phyloP scores from a whole-genome alignment of 2,888 invertebrate species.

The Drosophila paramelanica region DNA sequence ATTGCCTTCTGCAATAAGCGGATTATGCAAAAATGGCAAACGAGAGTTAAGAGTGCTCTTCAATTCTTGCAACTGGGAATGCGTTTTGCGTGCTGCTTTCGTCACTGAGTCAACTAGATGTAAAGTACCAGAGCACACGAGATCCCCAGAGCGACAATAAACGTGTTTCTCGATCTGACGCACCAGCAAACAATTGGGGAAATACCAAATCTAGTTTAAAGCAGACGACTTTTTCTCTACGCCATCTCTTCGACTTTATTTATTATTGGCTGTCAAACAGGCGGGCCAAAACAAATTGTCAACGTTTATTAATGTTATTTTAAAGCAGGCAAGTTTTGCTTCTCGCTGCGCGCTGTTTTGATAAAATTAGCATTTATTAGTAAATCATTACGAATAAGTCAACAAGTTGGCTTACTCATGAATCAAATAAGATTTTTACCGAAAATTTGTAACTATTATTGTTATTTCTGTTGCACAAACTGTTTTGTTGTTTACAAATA shows the following conservation, averaged over 20 bases:
- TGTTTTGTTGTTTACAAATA: no score
- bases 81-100: neutral
- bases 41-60: conserved; percentile 8
- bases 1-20: conserved; percentile 39
- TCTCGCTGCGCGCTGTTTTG: neutral
- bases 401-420: neutral
- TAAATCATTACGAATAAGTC: neutral
- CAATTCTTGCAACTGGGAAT: conserved; percentile 2
- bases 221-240: neutral
- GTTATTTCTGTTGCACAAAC: no score
- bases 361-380: conserved; percentile 20
- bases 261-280: neutral
- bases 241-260: conserved; percentile 3
- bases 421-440: neutral
- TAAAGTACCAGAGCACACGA: neutral
- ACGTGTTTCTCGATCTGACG: conserved; percentile 39
- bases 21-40: conserved; percentile 55
- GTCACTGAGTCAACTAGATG: conserved; percentile 1
- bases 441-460: neutral
- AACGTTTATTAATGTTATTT: neutral
- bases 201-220: conserved; percentile 35
- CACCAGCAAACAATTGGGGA: conserved; percentile 50
- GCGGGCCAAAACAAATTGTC: neutral
- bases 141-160: neutral
- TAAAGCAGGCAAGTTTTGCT: neutral